Base-by-base conservation (phyloP, 2,113 vertebrate genomes). In the Bubo bubo region DNA sequence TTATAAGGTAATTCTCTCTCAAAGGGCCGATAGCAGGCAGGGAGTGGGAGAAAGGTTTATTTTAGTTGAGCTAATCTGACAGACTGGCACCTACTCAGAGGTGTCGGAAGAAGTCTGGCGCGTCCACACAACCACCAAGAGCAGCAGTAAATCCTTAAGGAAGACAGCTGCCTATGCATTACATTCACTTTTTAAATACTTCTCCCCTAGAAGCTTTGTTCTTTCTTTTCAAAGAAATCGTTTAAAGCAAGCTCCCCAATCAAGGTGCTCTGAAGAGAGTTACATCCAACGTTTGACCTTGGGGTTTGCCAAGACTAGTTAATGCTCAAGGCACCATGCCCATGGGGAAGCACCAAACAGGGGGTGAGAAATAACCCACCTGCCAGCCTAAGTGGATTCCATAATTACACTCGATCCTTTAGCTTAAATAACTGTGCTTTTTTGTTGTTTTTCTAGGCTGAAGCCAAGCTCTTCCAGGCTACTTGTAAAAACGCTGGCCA, bases 11-110 rank as follows among this genome's bases (percentile, higher is more conserved):
- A 85, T 82, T 94, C 87, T 81, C 77, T 72, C 77, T 94, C 84
- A 71, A 93, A 90, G 53, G 91, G 60, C 77, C 13, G 22, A 91
- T n/a, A 91, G 95, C 81, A 94, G 50, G 87, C 90, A 93, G 81
- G 34, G 74, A 94, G 70, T 86, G 81, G 90, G 92, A 96, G 92
- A 96, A 90, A 87, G 66, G 92, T 94, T 94, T 97, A 93, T 96
- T 97, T 96, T 86, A 91, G 90, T 21, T 87, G 87, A 95, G 95
- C 62, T 96, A 81, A 91, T 92, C 90, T 96, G 90, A 94, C 90
- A 96, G 93, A 93, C 95, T 96, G 93, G 95, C 96, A 96, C 90
- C 92, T 94, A 87, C 95, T 96, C 66, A 56, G 79, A 96, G 96
- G 96, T 95, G 96, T 93, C 34, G 17, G 81, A 85, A 91, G 87